Evolutionary conservation across 37 sponge, comb jelly and placozoan genomes (phyloP), one percentile per base, ranked within the genome.

Genomic region (Axinella damicornis): DNA sequence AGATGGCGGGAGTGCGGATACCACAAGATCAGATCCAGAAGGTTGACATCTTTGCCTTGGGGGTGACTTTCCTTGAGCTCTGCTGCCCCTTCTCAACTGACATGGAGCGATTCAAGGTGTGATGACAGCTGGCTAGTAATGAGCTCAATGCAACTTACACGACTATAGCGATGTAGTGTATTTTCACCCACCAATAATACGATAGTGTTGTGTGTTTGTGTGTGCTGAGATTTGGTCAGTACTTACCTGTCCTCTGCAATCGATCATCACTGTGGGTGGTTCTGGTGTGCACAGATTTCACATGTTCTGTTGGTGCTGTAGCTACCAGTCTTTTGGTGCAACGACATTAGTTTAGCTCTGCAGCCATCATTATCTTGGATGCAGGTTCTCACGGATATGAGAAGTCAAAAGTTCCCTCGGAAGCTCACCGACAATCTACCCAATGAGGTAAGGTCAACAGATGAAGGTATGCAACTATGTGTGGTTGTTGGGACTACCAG

Each of bases 41-140:
- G 69, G 82, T 85, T 0, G 96, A 95, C 70, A 92, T 95, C 22
- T 95, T 89, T 64, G 85, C 93, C 71, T 62, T 95, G 41, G 96
- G 96, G 0, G 37, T 95, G 37, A 95, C 86, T 35, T 79, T 82
- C 65, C 92, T 95, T 74, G 96, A 95, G 71, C 91, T 95, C 86
- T 59, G 83, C 53, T 77, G 31, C 39, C 87, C 87, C 37, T 39
- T 57, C 15, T 12, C 2, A 2, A 58, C 59, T 27, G 61, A 57
- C 2, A 52, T 1, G 57, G 82, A 71, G 57, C 35, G 33, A 21
- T 56, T 16, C 30, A 38, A 81, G 71, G 82, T 81, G 24, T 21
- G 46, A 9, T 46, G 4, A 9, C 46, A 46, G 46, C 46, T 46
- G 46, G 46, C 9, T 46, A 46, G n/a, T n/a, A n/a, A n/a, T n/a